phyloP scores from a whole-genome alignment of 2,888 invertebrate genomes.

The Baccha elongata region DNA sequence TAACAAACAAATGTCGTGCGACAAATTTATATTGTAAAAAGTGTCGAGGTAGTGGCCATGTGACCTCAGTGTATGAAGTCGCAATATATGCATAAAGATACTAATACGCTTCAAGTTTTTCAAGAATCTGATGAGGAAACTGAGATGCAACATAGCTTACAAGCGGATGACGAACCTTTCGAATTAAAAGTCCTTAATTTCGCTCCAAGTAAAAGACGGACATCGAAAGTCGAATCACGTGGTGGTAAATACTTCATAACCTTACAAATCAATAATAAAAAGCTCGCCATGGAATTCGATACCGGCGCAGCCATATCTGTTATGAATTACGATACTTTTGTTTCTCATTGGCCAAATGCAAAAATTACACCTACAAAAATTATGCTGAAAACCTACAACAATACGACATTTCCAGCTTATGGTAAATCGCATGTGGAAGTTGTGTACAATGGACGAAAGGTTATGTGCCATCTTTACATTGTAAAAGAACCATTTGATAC shows the following conservation, averaged over 20 bases:
- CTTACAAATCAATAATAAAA: constrained; percentile 11
- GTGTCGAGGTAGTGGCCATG: constrained; percentile 13
- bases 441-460: too few relatives aligned
- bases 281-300: constrained; percentile 19
- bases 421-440: constrained; percentile 10
- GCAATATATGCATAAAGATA: background rate
- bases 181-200: constrained; percentile 5
- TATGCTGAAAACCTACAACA: too few relatives aligned
- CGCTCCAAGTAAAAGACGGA: background rate
- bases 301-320: background rate
- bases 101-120: constrained; percentile 11
- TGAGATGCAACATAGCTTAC: constrained; percentile 2
- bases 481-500: background rate
- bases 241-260: constrained; percentile 34
- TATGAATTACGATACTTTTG: background rate
- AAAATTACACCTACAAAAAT: constrained; percentile 2
- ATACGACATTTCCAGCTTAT: background rate
- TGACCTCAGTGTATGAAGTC: constrained; percentile 10
- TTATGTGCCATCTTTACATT: constrained; percentile 15
- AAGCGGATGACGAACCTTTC: constrained; percentile 3
- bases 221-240: constrained; percentile 3
- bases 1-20: constrained; percentile 11
- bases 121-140: too few relatives aligned
- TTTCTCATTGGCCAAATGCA: background rate
- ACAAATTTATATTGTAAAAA: constrained; percentile 22